A percentile compares a stretch with the other conserved stretches of the same genome.
Conservation (phyloP, 2,888 invertebrate genomes). For the Colostygia pectinataria region DNA sequence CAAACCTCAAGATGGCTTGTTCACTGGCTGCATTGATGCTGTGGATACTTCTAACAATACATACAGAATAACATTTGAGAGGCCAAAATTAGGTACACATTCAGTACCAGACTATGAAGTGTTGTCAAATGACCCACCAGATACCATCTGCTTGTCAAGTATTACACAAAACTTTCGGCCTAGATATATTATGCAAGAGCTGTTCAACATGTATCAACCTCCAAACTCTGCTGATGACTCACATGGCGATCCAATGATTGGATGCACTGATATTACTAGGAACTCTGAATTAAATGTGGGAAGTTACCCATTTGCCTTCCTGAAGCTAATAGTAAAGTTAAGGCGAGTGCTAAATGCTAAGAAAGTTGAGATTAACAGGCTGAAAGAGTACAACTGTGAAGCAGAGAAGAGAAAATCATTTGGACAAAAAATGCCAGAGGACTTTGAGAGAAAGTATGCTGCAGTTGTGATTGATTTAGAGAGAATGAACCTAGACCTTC, state of each 20-base stretch:
- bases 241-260: constrained; percentile 89
- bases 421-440: constrained; percentile 89
- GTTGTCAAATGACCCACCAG: constrained; percentile 94
- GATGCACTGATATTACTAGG: constrained; percentile 68
- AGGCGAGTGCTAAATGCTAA: constrained; percentile 93
- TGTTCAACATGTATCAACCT: constrained; percentile 71
- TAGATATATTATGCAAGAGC: constrained; percentile 84
- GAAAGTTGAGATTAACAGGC: constrained; percentile 88
- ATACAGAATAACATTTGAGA: constrained; percentile 97
- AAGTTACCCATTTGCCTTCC: constrained; percentile 91
- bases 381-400: constrained; percentile 94
- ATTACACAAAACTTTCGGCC: constrained; percentile 92
- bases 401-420: constrained; percentile 94
- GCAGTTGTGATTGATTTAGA: constrained; percentile 94
- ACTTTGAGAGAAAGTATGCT: constrained; percentile 96
- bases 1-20: constrained; percentile 97
- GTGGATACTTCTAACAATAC: constrained; percentile 97
- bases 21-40: constrained; percentile 96
- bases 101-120: constrained; percentile 99
- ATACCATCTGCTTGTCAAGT: constrained; percentile 93
- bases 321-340: constrained; percentile 93
- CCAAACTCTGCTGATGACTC: constrained; percentile 46
- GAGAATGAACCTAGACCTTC: constrained; percentile 93
- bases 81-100: constrained; percentile 95
- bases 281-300: constrained; percentile 84